Conservation (phyloP, 2,113 vertebrate genomes). For the Pedetes capensis region DNA sequence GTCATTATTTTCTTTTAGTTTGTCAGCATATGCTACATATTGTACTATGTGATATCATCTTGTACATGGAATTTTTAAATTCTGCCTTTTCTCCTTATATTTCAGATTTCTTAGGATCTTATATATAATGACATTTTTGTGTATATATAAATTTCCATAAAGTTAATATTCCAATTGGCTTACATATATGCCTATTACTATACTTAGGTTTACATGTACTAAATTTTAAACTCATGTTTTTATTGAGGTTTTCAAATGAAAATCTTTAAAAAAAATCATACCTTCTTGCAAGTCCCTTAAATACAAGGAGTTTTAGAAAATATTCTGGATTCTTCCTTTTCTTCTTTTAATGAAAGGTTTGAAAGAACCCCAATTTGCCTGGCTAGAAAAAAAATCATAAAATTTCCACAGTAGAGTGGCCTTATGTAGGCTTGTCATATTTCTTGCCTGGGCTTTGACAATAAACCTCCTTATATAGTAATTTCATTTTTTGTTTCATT, state of each 20-base stretch:
- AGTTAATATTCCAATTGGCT: background rate
- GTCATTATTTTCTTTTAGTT: background rate
- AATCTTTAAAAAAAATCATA: background rate
- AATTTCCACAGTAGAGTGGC: background rate
- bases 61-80: background rate
- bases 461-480: too few relatives aligned
- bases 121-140: constrained; percentile 27
- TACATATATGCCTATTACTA: background rate
- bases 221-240: background rate
- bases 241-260: background rate
- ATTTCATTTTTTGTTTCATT: too few relatives aligned
- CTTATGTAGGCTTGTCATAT: background rate
- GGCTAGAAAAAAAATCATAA: background rate
- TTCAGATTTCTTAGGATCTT: constrained; percentile 24
- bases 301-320: constrained; percentile 40
- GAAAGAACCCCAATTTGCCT: background rate
- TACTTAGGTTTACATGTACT: background rate
- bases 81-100: background rate
- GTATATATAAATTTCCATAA: background rate
- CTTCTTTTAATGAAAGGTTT: constrained; percentile 18
- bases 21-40: constrained; percentile 19
- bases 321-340: background rate
- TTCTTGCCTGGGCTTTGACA: background rate
- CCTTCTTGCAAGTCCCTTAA: background rate
- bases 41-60: background rate